Evolutionary conservation across 2,797 vertebrate species (phyloP).

Genomic region (Catharus ustulatus): DNA sequence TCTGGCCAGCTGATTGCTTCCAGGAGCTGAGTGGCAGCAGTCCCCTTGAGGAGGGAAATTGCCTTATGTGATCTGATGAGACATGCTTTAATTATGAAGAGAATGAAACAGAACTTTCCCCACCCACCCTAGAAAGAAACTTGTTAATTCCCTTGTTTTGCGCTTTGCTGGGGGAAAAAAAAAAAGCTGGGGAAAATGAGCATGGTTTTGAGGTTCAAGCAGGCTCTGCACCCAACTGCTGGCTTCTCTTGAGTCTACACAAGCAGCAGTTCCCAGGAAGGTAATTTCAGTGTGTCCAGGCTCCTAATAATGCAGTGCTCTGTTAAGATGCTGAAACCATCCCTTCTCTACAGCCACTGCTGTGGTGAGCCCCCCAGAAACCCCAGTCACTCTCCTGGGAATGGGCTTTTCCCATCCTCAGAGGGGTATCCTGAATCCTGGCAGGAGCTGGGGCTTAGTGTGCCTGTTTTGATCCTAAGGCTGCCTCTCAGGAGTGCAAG

Average conservation of each 20-base stretch:
- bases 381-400: background rate
- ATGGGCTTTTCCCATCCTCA: background rate
- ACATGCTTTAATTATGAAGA: background rate
- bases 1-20: background rate
- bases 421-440: background rate
- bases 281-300: background rate
- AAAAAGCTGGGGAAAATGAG: no score
- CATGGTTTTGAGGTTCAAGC: background rate
- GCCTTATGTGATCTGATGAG: background rate
- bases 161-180: background rate
- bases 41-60: background rate
- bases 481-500: background rate
- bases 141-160: background rate
- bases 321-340: background rate
- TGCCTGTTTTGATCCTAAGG: background rate
- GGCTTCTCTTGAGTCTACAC: accelerated
- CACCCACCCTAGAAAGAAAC: background rate
- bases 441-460: background rate
- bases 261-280: background rate
- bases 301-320: background rate
- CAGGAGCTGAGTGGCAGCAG: background rate
- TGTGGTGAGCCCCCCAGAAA: background rate
- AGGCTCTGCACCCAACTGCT: background rate
- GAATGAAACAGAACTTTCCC: background rate
- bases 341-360: accelerated